Base-by-base conservation (phyloP, 2,888 invertebrate species). In the Dicyrtoma fusca region DNA sequence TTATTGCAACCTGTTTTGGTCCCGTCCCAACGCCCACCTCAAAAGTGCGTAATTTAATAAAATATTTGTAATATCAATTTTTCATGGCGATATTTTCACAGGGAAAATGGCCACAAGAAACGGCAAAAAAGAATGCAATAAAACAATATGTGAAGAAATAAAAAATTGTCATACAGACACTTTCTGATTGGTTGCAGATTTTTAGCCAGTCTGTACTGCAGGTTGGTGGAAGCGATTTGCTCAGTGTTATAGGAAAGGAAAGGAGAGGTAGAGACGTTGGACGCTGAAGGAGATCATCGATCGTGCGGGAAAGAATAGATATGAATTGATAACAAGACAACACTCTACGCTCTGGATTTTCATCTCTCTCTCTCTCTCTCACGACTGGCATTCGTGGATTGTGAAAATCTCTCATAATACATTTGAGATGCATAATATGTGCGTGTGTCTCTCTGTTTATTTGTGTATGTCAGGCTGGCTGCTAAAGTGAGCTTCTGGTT, bases 331-430 rank as follows among this genome's bases (percentile, higher is more conserved):
- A 63, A 63, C 21, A 62, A 62, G 62, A 62, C 62, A 62, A 45
- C 49, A 63, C 64, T 64, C 51, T 21, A 25, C 64, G 51, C 64
- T 62, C 62, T 17, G 25, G 64, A 64, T 64, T 64, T 64, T 64
- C 64, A 64, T 64, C 51, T 51, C 25, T 49, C 49, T 14, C 51
- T 49, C 45, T 49, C 25, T 4, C 47, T 14, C 17, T 17, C 17
- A 17, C 62, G 45, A 42, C 8, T 19, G 10, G 42, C 17, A 23
- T 17, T n/a, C 49, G 34, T 34, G 34, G 8, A 34, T 34, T 34
- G 4, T 34, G 51, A 49, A 45, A 63, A 17, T 44, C 44, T 47
- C 45, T 47, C 47, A 45, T 63, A 62, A 44, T 44, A 44, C 47
- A 63, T 23, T 1, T 47, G 21, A 14, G 44, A 21, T 47, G 14